These are phyloP conservation scores for Cotesia congregata DNA, from an alignment of 2,888 invertebrate species.

Conservation along the genomic window DNA sequence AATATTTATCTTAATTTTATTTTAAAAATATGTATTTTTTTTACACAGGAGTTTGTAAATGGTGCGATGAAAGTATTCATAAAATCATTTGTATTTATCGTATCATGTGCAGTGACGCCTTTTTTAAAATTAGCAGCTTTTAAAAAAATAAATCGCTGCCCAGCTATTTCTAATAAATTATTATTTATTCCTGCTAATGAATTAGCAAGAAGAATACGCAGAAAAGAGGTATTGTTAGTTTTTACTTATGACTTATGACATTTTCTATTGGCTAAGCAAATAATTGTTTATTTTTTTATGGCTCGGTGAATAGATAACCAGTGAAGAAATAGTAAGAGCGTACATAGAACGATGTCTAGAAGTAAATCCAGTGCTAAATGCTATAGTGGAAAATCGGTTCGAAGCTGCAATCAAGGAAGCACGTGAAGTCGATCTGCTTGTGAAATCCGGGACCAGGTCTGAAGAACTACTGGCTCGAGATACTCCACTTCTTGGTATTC, in stretches of 20 bases:
- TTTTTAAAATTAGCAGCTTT: constrained; percentile 46
- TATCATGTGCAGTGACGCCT: constrained; percentile 49
- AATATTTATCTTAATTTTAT: not conserved
- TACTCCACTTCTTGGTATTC: constrained; percentile 84
- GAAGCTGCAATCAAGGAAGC: constrained; percentile 78
- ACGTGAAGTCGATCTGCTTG: constrained; percentile 72
- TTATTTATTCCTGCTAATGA: constrained; percentile 79
- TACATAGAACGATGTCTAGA: constrained; percentile 78
- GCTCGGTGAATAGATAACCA: constrained; percentile 72
- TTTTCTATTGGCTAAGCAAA: not conserved
- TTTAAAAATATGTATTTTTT: not conserved
- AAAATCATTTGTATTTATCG: constrained; percentile 44
- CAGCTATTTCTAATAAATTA: constrained; percentile 78
- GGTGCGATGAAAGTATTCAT: constrained; percentile 42
- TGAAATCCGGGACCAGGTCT: constrained; percentile 50
- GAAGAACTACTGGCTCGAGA: constrained; percentile 70
- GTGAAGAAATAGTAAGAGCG: constrained; percentile 74
- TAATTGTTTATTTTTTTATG: constrained; percentile 11
- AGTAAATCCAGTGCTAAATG: constrained; percentile 79
- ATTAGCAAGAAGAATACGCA: constrained; percentile 80
- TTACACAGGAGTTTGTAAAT: constrained; percentile 44
- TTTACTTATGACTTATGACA: not conserved
- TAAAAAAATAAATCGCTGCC: constrained; percentile 60
- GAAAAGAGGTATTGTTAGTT: constrained; percentile 74
- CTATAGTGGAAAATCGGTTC: constrained; percentile 79